Evolutionary conservation across 2,113 vertebrate genomes (phyloP).

Genomic region (Antidorcas marsupialis): DNA sequence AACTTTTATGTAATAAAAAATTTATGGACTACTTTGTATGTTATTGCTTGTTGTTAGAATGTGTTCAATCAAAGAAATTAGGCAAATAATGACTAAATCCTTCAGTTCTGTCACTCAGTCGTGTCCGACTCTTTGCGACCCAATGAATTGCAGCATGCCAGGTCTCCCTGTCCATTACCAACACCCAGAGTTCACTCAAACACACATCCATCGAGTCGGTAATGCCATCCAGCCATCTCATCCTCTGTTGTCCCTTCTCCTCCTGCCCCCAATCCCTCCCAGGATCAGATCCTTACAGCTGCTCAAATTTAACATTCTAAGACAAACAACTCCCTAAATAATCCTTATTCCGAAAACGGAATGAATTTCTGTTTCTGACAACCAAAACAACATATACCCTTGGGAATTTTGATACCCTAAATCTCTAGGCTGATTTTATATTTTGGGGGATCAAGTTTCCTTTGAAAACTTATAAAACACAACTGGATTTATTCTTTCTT

Average conservation of each 20-base stretch:
- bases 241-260: too few species aligned
- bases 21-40: neutral
- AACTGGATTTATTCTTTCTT: neutral
- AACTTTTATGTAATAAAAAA: neutral
- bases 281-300: neutral
- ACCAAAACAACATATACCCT: neutral
- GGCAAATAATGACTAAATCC: neutral
- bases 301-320: slow-evolving; percentile 1
- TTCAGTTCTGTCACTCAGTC: too few species aligned
- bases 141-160: too few species aligned
- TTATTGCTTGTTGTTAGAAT: neutral
- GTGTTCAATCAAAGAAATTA: neutral
- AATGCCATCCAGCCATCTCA: too few species aligned
- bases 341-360: neutral
- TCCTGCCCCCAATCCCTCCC: too few species aligned
- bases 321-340: neutral
- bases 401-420: neutral
- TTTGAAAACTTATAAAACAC: neutral
- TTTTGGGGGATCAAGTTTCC: neutral
- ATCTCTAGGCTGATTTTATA: neutral
- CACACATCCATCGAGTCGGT: too few species aligned
- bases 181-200: too few species aligned
- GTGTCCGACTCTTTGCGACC: too few species aligned
- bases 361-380: neutral
- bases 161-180: too few species aligned